Conservation (phyloP, 2,888 invertebrate species). For the Orthosia gothica region DNA sequence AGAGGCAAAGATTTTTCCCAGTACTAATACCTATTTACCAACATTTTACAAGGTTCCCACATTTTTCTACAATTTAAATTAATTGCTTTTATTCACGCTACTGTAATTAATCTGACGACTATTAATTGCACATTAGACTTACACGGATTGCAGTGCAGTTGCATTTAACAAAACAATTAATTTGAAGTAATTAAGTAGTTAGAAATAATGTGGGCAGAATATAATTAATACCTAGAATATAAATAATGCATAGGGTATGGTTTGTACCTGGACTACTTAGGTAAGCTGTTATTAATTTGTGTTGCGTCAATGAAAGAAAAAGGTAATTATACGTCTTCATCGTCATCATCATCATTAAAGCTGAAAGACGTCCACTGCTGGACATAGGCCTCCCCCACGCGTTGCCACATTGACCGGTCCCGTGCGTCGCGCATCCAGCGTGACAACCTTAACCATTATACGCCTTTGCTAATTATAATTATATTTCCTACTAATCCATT, state of each 20-base stretch:
- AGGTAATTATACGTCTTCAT: background rate
- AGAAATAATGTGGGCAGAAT: background rate
- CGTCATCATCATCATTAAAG: too few species aligned
- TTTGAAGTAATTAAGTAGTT: background rate
- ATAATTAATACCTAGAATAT: background rate
- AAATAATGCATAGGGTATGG: too few species aligned
- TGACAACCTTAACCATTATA: too few species aligned
- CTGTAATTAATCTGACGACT: slow-evolving; percentile 12
- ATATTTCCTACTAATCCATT: too few species aligned
- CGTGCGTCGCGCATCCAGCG: too few species aligned
- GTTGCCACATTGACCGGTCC: too few species aligned
- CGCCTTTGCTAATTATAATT: background rate
- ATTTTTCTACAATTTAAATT: background rate
- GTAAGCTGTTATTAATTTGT: background rate
- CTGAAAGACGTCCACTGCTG: too few species aligned
- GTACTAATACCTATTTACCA: too few species aligned
- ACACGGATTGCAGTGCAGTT: slow-evolving; percentile 10
- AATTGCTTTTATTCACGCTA: slow-evolving; percentile 10
- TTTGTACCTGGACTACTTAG: background rate
- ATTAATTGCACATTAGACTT: slow-evolving; percentile 3
- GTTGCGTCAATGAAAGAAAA: background rate
- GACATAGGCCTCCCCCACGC: too few species aligned
- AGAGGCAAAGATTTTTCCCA: too few species aligned
- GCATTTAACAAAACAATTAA: background rate
- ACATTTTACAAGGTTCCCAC: background rate